These are phyloP conservation scores for Polypterus bichir DNA, from an alignment of 2,113 vertebrate genomes.

Conservation along the genomic window DNA sequence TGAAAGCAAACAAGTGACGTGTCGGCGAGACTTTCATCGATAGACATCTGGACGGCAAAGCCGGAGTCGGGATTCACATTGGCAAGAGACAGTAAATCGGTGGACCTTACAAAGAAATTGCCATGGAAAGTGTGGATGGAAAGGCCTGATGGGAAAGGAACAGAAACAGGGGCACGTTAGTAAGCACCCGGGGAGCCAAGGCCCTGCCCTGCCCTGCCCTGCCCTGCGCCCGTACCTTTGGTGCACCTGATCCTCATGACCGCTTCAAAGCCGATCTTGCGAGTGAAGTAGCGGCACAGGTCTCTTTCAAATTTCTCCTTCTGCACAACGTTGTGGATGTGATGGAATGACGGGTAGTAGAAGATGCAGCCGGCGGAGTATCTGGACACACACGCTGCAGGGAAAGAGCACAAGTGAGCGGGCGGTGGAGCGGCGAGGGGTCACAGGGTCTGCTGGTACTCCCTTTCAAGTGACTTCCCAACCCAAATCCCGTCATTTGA, in stretches of 20 bases:
- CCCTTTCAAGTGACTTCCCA: too few species aligned
- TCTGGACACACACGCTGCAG: constrained; percentile 79
- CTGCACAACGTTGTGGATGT: constrained; percentile 68
- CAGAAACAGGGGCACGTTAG: background rate
- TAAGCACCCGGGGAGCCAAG: too few species aligned
- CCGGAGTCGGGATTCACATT: constrained; percentile 94
- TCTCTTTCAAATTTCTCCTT: constrained; percentile 84
- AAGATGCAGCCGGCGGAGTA: constrained; percentile 90
- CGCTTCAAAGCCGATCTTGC: constrained; percentile 95
- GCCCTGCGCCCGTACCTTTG: constrained; percentile 58
- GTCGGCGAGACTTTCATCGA: constrained; percentile 81
- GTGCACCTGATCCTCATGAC: constrained; percentile 98
- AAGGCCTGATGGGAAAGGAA: constrained; percentile 53
- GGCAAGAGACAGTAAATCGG: constrained; percentile 86
- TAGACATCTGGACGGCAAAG: constrained; percentile 94
- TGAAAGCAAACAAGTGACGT: constrained; percentile 91
- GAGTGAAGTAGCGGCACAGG: constrained; percentile 81
- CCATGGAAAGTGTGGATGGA: constrained; percentile 97
- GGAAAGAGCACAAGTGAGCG: background rate
- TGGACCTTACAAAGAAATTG: constrained; percentile 96
- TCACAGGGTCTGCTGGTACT: too few species aligned
- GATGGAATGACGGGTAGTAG: constrained; percentile 88
- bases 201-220: too few species aligned
- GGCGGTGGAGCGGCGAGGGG: too few species aligned
- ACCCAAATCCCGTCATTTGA: too few species aligned